A percentile compares a stretch with the other conserved stretches of the same genome.
Evolutionary conservation across 2,113 vertebrate species (phyloP).

Genomic region (Origma solitaria): DNA sequence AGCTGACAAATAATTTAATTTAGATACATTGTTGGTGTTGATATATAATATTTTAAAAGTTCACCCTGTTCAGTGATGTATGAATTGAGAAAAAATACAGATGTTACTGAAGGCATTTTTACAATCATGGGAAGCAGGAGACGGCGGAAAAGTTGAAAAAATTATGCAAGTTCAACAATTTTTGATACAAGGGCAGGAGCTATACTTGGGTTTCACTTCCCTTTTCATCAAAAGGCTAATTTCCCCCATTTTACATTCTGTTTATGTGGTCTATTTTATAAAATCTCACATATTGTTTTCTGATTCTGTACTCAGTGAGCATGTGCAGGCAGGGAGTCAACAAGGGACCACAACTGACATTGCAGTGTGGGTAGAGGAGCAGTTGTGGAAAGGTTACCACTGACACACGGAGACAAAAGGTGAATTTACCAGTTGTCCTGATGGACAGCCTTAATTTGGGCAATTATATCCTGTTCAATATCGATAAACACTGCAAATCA

Average conservation of each 20-base stretch:
- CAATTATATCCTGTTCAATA: slow-evolving; percentile 3
- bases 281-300: not conserved
- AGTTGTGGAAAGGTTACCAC: slow-evolving; percentile 55
- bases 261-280: not conserved
- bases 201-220: not conserved
- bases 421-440: slow-evolving; percentile 24
- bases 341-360: slow-evolving; percentile 54
- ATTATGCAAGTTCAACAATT: not conserved
- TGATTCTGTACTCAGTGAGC: slow-evolving; percentile 25
- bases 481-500: slow-evolving; percentile 14
- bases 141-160: slow-evolving; percentile 26
- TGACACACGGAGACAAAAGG: slow-evolving; percentile 12
- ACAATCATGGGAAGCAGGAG: not conserved
- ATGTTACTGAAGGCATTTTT: slow-evolving; percentile 44
- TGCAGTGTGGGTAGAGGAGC: not conserved
- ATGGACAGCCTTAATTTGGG: slow-evolving; percentile 41
- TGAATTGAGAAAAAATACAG: slow-evolving; percentile 35
- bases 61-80: slow-evolving; percentile 25
- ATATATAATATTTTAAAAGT: slow-evolving; percentile 43
- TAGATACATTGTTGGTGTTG: slow-evolving; percentile 30
- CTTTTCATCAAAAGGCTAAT: slow-evolving; percentile 18
- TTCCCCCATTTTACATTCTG: not conserved
- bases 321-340: slow-evolving; percentile 21
- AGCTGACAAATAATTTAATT: slow-evolving; percentile 56
- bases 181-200: not conserved